Base-by-base conservation (phyloP, 2,113 vertebrate species). In the Varanus salvator region DNA sequence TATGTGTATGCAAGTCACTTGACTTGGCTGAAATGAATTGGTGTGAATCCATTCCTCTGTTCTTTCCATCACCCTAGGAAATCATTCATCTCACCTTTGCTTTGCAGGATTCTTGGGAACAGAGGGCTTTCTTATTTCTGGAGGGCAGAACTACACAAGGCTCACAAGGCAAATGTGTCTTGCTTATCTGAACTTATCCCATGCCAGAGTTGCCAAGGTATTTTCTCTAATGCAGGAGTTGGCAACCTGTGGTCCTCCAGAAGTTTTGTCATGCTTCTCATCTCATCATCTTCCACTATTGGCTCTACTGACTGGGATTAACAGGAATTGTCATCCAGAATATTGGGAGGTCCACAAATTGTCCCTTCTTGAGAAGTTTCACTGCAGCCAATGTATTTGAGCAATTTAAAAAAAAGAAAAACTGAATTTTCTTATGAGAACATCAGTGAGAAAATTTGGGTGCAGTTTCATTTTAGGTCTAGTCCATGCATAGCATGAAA, bases 401-500 rank as follows among this genome's bases (percentile, higher is more conserved):
- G 9, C 44, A 64, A 69, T 52, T 66, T 31, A 25, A 31, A 7
- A 38, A 31, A 14, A 38, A 38, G 25, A 11, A 2, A 3, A 48
- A 84, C 17, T 4, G 66, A 17, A 23, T 29, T 52, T 84, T 80
- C 31, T 72, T 12, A 64, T 50, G 14, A 75, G 17, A 60, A 50
- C 38, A 6, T 17, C 12, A 11, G 54, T 29, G 44, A 44, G 1
- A 66, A n/a, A 66, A 54, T 84, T 85, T n/a, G 48, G 66, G 74
- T 54, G 48, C 44, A 85, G 38, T 69, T 60, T 50, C 0, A 1
- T 78, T 34, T 78, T 8, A 8, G 50, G 27, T 14, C 78, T 68
- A 91, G 48, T 90, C 69, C 89, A 90, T 84, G 80, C 44, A 88
- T 23, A 92, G 11, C 0, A 0, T 80, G 76, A 90, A 52, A 68